phyloP scores from a whole-genome alignment of 1,140 invertebrate species.

The Aporrectodea caliginosa region DNA sequence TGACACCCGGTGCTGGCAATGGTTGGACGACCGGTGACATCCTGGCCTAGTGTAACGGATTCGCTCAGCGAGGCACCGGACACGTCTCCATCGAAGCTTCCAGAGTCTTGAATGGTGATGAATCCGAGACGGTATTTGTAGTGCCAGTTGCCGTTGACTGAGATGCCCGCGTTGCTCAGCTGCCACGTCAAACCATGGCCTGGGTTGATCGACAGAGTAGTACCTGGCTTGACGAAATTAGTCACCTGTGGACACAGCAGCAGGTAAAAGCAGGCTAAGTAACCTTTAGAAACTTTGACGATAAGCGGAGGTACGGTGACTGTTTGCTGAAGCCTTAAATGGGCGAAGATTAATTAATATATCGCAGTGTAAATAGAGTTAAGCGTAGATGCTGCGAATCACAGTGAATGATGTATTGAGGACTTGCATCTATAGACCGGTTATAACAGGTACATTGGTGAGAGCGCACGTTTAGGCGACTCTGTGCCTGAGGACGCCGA shows the following conservation, averaged over 20 bases:
- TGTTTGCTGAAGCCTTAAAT: no score
- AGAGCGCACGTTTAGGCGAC: no score
- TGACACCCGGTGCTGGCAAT: constrained; percentile 8
- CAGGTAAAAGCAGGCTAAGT: neutral
- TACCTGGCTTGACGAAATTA: constrained; percentile 7
- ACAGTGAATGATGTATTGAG: no score
- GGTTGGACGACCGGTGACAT: constrained; percentile 17
- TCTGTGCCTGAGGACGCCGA: no score
- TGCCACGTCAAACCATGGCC: constrained; percentile 16
- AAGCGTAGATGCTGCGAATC: no score
- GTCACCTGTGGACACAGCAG: constrained; percentile 2
- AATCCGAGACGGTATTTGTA: constrained; percentile 18
- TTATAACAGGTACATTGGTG: no score
- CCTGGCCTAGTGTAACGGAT: constrained; percentile 10
- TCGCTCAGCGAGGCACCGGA: constrained; percentile 9
- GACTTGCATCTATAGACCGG: no score
- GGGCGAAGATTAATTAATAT: no score
- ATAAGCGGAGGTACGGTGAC: no score
- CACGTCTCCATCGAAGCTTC: constrained; percentile 11
- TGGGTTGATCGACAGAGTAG: neutral
- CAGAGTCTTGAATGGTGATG: constrained; percentile 14
- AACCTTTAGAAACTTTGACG: no score
- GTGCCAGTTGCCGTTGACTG: constrained; percentile 14
- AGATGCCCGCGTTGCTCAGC: constrained; percentile 1
- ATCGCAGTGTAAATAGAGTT: no score